Base-by-base conservation (phyloP, 2,113 vertebrate species). In the Jacana jacana region DNA sequence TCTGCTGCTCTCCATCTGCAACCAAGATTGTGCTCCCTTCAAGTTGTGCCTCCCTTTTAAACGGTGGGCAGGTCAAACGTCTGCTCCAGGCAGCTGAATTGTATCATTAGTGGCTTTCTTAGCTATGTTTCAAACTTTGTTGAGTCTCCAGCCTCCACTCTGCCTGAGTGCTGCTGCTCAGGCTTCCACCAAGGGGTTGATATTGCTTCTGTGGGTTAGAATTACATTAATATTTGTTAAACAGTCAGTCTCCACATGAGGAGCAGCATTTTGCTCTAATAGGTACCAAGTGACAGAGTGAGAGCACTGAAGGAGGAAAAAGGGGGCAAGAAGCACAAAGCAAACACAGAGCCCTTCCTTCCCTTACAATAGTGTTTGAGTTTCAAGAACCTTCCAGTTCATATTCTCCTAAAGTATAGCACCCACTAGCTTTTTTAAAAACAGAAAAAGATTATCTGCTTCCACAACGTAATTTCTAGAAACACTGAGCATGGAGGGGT, bases 71-170 rank as follows among this genome's bases (percentile, higher is more conserved):
- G 88, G 86, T 92, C 91, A 94, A 86, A 90, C 88, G 95, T 96
- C 94, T 97, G 96, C 88, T 97, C 58, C 55, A 37, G 68, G 72
- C 86, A 91, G 73, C 64, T 91, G 91, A 92, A 81, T 57, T 75
- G 28, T 49, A 52, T 92, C 84, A 51, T 65, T 79, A 93, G 89
- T 69, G 44, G 61, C 25, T 46, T 95, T 83, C 51, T 96, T 60
- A 75, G 63, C 40, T 61, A 3, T 24, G 17, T 40, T 73, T 52
- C 57, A 86, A 86, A 91, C 37, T 95, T 97, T 60, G 57, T 83
- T 44, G 40, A 44, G n/a, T 79, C 39, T 94, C 37, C 44, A 77
- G 78, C 57, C 86, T 85, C 68, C 48, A 31, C 69, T 77, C n/a
- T 85, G n/a, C 39, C 48, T 18, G 8, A 37, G 35, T 57, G 65